Evolutionary conservation across 2,113 vertebrate species (phyloP).

Genomic region (Melanerpes formicivorus): DNA sequence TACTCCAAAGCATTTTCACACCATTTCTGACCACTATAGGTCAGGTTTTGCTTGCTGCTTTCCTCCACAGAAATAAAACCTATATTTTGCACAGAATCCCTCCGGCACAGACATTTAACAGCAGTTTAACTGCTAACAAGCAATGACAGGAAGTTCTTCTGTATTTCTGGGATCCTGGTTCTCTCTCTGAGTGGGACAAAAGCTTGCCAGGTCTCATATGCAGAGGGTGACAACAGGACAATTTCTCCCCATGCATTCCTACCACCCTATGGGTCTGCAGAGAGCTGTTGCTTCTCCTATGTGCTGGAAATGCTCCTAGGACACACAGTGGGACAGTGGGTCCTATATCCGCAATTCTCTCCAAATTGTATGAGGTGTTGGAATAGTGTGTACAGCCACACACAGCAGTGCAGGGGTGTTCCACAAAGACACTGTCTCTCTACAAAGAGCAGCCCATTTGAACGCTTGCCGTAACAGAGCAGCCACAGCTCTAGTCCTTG

Average conservation of each 20-base stretch:
- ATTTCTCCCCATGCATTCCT: rapidly evolving
- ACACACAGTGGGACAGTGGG: background rate
- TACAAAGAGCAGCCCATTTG: background rate
- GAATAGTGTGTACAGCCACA: background rate
- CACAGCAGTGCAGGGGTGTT: background rate
- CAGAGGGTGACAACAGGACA: too few species aligned
- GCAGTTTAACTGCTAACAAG: background rate
- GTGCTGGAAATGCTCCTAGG: rapidly evolving
- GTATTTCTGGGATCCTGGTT: background rate
- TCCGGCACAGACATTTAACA: background rate
- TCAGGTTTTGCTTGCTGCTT: background rate
- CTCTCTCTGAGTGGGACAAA: background rate
- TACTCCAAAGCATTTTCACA: background rate
- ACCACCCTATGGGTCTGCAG: background rate
- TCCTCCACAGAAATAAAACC: background rate
- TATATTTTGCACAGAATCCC: background rate
- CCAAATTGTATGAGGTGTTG: background rate
- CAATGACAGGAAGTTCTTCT: background rate
- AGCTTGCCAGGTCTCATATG: background rate
- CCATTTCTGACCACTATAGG: background rate
- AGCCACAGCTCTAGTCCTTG: background rate
- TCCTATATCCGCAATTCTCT: background rate
- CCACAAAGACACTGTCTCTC: background rate
- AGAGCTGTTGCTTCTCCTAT: background rate
- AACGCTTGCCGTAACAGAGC: background rate